A percentile compares a stretch with the other conserved stretches of the same genome.
These are phyloP conservation scores for Andrena marginata DNA, from an alignment of 2,888 invertebrate genomes.

Conservation along the genomic window DNA sequence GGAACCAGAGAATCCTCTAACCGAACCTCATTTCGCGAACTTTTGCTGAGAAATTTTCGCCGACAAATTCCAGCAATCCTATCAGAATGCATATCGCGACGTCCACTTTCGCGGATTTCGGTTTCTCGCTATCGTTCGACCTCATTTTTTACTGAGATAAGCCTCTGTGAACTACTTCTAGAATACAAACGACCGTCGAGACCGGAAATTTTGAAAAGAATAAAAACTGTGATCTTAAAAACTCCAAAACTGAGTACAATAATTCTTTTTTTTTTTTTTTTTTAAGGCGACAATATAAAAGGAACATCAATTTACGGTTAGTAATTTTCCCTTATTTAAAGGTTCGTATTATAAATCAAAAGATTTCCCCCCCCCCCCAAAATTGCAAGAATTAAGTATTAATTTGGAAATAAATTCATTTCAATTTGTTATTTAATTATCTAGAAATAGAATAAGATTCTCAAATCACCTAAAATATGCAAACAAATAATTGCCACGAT, in stretches of 20 bases:
- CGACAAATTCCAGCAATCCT: conserved; percentile 6
- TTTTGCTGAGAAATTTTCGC: neutral
- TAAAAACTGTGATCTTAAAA: neutral
- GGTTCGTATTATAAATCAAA: too few relatives aligned
- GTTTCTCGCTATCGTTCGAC: conserved; percentile 10
- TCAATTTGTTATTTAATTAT: too few relatives aligned
- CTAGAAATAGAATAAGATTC: too few relatives aligned
- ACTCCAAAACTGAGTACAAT: neutral
- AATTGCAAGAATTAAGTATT: too few relatives aligned
- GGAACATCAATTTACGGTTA: too few relatives aligned
- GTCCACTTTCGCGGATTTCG: conserved; percentile 22
- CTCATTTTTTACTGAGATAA: conserved; percentile 3
- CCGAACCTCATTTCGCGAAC: conserved; percentile 6
- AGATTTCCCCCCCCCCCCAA: too few relatives aligned
- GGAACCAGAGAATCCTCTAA: neutral
- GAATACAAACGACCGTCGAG: neutral
- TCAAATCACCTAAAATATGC: neutral
- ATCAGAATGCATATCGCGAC: conserved; percentile 1
- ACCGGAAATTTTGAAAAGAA: neutral
- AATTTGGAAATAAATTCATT: too few relatives aligned
- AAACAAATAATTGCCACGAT: neutral
- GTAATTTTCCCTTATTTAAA: too few relatives aligned
- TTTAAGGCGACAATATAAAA: neutral
- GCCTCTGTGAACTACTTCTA: neutral
- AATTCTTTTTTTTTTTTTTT: neutral